These are phyloP conservation scores for Neopipo cinnamomea DNA, from an alignment of 2,113 vertebrate genomes.

Conservation along the genomic window DNA sequence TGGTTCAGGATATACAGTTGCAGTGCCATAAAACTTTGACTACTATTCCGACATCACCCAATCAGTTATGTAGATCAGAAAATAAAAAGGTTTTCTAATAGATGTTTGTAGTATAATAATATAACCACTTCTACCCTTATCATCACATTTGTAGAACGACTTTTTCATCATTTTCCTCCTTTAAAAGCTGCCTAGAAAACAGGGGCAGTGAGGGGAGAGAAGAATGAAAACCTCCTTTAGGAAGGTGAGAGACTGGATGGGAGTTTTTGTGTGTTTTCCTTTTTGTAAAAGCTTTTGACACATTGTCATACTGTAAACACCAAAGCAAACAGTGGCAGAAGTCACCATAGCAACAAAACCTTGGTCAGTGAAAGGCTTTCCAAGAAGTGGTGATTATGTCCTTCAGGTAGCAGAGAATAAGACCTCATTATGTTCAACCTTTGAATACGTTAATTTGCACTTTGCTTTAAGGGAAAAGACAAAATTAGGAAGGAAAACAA, in stretches of 20 bases:
- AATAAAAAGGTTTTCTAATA: neutral
- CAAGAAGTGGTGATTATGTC: slow-evolving; percentile 14
- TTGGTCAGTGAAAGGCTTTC: slow-evolving; percentile 28
- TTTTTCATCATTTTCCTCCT: neutral
- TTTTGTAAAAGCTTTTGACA: neutral
- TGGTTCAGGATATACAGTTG: neutral
- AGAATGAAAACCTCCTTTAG: neutral
- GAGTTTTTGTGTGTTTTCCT: neutral
- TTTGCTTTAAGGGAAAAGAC: neutral
- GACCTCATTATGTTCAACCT: neutral
- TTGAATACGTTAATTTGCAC: neutral
- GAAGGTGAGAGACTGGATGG: neutral
- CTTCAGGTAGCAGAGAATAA: slow-evolving; percentile 13
- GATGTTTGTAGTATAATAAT: neutral
- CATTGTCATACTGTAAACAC: neutral
- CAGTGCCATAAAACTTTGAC: neutral
- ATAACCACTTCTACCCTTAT: neutral
- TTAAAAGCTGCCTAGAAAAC: neutral
- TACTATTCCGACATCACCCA: neutral
- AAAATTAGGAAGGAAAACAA: neutral
- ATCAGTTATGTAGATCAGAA: neutral
- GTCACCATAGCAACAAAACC: slow-evolving; percentile 47
- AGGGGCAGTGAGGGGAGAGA: fast-evolving
- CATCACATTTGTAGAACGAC: neutral
- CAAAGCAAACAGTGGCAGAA: slow-evolving; percentile 18